Evolutionary conservation across 2,888 invertebrate species (phyloP), one percentile per base, ranked within the genome.

Genomic region (Latheticus oryzae): DNA sequence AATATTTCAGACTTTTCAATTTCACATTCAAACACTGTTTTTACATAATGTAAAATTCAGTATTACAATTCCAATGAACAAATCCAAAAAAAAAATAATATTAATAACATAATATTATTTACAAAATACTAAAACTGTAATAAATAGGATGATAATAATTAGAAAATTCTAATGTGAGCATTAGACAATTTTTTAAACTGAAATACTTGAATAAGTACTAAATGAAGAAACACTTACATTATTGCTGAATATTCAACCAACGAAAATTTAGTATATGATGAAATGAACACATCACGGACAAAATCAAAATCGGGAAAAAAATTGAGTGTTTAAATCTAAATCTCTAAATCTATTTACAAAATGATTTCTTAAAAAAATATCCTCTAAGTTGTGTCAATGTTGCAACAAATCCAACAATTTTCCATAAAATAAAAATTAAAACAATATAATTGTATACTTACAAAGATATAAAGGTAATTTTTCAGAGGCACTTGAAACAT

Each of bases 401-500:
- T 21, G 19, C 28, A 58, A 47, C 47, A 62, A 64, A 63, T 53
- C 53, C 60, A 65, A 65, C 62, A 65, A 58, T 47, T 53, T 48
- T 57, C n/a, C 58, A 65, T 60, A 59, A 63, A 57, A 54, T 51
- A 37, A 48, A 42, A 61, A 28, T 19, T 38, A n/a, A 47, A 57
- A 56, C 42, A 33, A 59, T 58, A 42, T 42, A 52, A 7, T 21
- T 24, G 48, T 33, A 42, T 56, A 55, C 38, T 40, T 37, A 28
- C 17, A 13, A 54, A 48, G 37, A 51, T 42, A 57, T 43, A 30
- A 32, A 43, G 53, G 54, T 32, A 47, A 58, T 47, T 26, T n/a
- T 59, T 35, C 23, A 58, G 57, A 73, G 71, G 71, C 73, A 73
- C 72, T 72, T 65, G 64, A 67, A 67, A 58, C 65, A 71, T 70